phyloP scores from a whole-genome alignment of 2,113 vertebrate species.

The Actenoides lindsayi region DNA sequence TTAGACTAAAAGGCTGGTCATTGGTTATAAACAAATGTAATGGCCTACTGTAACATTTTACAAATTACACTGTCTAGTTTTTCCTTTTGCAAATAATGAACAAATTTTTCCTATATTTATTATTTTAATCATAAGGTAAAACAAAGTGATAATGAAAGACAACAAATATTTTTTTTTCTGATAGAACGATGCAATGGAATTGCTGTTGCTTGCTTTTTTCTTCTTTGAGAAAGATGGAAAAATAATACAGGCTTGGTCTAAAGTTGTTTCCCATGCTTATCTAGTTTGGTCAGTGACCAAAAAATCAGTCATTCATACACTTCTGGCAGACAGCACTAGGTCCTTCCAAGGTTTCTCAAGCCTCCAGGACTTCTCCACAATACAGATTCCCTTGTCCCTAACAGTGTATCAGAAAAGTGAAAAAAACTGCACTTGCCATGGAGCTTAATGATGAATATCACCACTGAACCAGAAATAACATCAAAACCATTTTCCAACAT shows the following conservation, averaged over 20 bases:
- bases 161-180: background rate
- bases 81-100: background rate
- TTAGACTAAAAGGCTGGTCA: background rate
- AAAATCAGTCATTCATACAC: background rate
- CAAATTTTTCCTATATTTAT: background rate
- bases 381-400: background rate
- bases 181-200: background rate
- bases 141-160: background rate
- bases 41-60: background rate
- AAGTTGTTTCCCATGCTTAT: background rate
- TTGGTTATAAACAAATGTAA: background rate
- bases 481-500: background rate
- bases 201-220: background rate
- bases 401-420: background rate
- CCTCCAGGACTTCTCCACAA: background rate
- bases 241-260: background rate
- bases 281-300: background rate
- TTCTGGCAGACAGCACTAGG: background rate
- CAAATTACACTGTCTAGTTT: background rate
- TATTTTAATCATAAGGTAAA: background rate
- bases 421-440: background rate
- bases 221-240: background rate
- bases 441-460: background rate
- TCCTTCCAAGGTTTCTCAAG: background rate
- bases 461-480: background rate